Base-by-base conservation (phyloP, 2,888 invertebrate species). In the Dasysyrphus albostriatus region DNA sequence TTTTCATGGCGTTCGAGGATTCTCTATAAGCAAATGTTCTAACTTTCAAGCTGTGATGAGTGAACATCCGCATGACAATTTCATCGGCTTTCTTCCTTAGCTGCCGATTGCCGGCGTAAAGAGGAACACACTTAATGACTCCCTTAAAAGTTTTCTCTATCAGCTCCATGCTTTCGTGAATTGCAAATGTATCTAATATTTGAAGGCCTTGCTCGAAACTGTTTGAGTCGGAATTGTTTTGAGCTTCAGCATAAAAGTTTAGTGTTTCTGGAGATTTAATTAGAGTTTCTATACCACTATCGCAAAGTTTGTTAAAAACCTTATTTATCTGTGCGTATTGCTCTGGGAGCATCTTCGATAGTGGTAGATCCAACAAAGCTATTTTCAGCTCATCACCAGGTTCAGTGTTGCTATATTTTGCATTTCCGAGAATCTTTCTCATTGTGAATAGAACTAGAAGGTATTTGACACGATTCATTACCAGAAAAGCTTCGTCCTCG, bases 141-240 rank as follows among this genome's bases (percentile, higher is more conserved):
- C 90, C 82, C 10, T 89, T 72, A 19, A 91, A 89, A 0, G 92
- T 85, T 19, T 88, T 83, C 29, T 89, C 88, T 3, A 91, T 37
- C 5, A 93, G 58, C 0, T 88, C 75, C 34, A 89, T 72, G 83
- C 91, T 92, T 73, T 90, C 90, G 58, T 92, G 88, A 49, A 90
- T 89, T 16, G 89, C 88, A 37, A 92, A 76, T 1, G 90, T 90
- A 1, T 89, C 58, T 8, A 89, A 88, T 32, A 85, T 83, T 32
- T 80, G 42, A 5, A 29, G 6, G 0, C 89, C 89, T 10, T 87
- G 54, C 9, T 80, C 76, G 9, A 91, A 85, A 4, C 89, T 83
- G 1, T 88, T 61, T 58, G 63, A 75, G 34, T 81, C 88, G 1
- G 32, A 84, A n/a, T 65, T 65, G 19, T 49, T 88, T 6, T 90